Evolutionary conservation across 2,113 vertebrate species (phyloP).

Genomic region (Forbesichthys agassizii): DNA sequence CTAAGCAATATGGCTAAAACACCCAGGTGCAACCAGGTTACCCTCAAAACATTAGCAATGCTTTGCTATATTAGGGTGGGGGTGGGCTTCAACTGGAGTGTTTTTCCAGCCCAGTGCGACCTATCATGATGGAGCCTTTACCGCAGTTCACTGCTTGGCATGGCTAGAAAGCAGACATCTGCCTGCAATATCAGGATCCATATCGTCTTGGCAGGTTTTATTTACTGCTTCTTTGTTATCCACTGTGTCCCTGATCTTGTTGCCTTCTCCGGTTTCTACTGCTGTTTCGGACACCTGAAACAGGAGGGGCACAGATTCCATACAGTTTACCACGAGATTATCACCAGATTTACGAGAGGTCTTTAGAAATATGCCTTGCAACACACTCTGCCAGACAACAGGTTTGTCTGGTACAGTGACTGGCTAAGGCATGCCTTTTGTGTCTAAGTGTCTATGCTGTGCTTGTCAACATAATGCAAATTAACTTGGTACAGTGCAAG

Average conservation of each 20-base stretch:
- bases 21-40: not conserved
- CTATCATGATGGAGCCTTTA: constrained; percentile 47
- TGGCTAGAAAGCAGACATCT: constrained; percentile 29
- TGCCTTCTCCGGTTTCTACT: constrained; percentile 52
- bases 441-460: too few relatives aligned
- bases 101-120: constrained; percentile 32
- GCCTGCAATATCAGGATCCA: constrained; percentile 34
- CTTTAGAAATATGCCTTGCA: not conserved
- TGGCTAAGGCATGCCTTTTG: too few relatives aligned
- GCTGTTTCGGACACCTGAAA: constrained; percentile 25
- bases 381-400: not conserved
- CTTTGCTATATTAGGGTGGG: too few relatives aligned
- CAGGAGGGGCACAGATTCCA: constrained; percentile 36
- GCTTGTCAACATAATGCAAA: too few relatives aligned
- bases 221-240: constrained; percentile 41
- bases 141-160: constrained; percentile 32
- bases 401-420: too few relatives aligned
- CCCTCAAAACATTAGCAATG: too few relatives aligned
- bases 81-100: constrained; percentile 1
- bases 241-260: constrained; percentile 22
- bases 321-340: constrained; percentile 2
- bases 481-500: not conserved
- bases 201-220: constrained; percentile 39
- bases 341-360: not conserved
- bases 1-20: not conserved